These are phyloP conservation scores for Drosophila borborema DNA, from an alignment of 2,888 invertebrate genomes.

Conservation along the genomic window DNA sequence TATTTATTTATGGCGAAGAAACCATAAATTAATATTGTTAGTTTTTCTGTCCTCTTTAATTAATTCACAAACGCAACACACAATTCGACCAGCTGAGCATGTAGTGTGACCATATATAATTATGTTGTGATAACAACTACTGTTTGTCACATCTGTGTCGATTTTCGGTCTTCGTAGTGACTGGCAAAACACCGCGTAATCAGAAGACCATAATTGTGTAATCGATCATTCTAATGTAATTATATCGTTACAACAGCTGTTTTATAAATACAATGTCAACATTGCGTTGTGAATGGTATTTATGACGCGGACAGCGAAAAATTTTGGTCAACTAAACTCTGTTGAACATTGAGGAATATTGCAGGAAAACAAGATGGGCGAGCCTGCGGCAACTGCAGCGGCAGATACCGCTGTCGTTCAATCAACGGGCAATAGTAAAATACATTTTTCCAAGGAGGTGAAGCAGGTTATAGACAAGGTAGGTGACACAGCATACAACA, in stretches of 20 bases:
- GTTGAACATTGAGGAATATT: conserved; percentile 3
- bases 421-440: conserved; percentile 62
- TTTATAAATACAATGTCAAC: conserved; percentile 11
- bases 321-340: conserved; percentile 5
- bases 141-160: conserved; percentile 2
- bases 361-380: conserved; percentile 46
- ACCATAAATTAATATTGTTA: neutral
- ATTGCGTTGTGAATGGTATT: conserved; percentile 36
- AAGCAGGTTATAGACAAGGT: conserved; percentile 95
- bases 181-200: neutral
- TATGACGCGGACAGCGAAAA: conserved; percentile 40
- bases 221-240: neutral
- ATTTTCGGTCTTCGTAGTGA: neutral
- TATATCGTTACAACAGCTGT: conserved; percentile 32
- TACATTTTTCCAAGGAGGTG: conserved; percentile 92
- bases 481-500: conserved; percentile 21
- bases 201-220: neutral
- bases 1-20: neutral
- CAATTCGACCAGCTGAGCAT: conserved; percentile 23
- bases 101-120: conserved; percentile 9
- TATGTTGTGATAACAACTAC: neutral
- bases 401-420: conserved; percentile 31
- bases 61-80: conserved; percentile 5
- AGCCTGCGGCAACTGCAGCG: conserved; percentile 41
- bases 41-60: neutral